These are phyloP conservation scores for Sorex fumeus DNA, from an alignment of 2,113 vertebrate species.

Conservation along the genomic window DNA sequence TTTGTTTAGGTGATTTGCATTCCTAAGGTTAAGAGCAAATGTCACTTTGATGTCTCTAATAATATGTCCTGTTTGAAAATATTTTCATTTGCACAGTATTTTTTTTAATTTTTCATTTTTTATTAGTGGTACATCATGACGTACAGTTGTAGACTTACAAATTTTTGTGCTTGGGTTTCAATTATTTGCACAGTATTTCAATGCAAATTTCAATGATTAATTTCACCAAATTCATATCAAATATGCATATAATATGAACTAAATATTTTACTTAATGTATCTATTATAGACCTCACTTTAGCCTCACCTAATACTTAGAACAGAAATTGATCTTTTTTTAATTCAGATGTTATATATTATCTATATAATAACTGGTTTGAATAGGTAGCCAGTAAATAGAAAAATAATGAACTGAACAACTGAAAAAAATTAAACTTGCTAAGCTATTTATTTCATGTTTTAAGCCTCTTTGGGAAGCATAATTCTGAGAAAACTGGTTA, in stretches of 20 bases:
- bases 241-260: neutral
- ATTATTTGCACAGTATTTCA: neutral
- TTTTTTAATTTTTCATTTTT: too few relatives aligned
- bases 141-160: too few relatives aligned
- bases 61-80: neutral
- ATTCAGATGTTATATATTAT: neutral
- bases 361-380: neutral
- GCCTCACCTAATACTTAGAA: too few relatives aligned
- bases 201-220: neutral
- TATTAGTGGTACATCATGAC: too few relatives aligned
- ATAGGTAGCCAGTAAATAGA: neutral
- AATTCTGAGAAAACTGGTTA: neutral
- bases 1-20: constrained; percentile 10
- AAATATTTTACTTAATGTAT: neutral
- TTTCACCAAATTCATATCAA: neutral
- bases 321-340: neutral
- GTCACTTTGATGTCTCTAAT: neutral
- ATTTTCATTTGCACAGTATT: neutral
- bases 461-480: neutral
- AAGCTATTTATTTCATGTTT: neutral
- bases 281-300: too few relatives aligned
- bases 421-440: neutral
- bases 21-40: neutral
- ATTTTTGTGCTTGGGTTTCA: too few relatives aligned
- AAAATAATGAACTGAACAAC: neutral